These are phyloP conservation scores for Anthopleura sola DNA, from an alignment of 64 coral and sea anemone species.

Conservation along the genomic window DNA sequence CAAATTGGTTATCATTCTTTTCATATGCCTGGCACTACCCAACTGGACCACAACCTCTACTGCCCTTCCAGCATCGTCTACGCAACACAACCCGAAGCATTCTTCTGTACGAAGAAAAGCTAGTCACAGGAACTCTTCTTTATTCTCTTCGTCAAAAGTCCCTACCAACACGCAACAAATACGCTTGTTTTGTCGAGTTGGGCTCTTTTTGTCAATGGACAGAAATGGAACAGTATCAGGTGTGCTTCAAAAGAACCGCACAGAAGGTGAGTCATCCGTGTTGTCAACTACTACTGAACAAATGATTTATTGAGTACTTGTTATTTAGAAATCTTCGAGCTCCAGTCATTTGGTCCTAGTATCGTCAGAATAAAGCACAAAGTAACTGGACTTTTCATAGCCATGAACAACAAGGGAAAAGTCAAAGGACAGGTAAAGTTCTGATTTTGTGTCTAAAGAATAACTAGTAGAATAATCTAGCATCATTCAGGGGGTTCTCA, in stretches of 20 bases:
- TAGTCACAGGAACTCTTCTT: background rate
- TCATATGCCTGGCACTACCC: background rate
- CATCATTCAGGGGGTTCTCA: too few species aligned
- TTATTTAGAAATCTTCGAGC: conserved; percentile 71
- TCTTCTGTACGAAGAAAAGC: background rate
- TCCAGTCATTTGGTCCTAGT: conserved; percentile 85
- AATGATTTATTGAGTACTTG: background rate
- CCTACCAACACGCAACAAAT: conserved; percentile 31
- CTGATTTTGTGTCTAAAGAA: background rate
- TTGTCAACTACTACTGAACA: background rate
- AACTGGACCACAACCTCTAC: background rate
- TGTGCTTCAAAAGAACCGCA: background rate
- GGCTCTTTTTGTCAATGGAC: conserved; percentile 28
- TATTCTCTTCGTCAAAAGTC: background rate
- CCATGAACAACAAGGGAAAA: conserved; percentile 62
- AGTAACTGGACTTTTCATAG: conserved; percentile 51
- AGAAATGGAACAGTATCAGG: conserved; percentile 56
- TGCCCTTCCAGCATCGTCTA: background rate
- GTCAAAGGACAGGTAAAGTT: conserved; percentile 55
- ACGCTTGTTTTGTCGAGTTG: conserved; percentile 43
- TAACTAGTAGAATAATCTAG: too few species aligned
- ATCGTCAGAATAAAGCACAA: conserved; percentile 62
- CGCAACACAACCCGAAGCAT: too few species aligned
- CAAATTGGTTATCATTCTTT: background rate
- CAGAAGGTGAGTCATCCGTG: background rate